Percentiles rank a stretch among this genome's conserved stretches.
Evolutionary conservation across 2,888 invertebrate species (phyloP).

Genomic region (Mythimna ferrago): DNA sequence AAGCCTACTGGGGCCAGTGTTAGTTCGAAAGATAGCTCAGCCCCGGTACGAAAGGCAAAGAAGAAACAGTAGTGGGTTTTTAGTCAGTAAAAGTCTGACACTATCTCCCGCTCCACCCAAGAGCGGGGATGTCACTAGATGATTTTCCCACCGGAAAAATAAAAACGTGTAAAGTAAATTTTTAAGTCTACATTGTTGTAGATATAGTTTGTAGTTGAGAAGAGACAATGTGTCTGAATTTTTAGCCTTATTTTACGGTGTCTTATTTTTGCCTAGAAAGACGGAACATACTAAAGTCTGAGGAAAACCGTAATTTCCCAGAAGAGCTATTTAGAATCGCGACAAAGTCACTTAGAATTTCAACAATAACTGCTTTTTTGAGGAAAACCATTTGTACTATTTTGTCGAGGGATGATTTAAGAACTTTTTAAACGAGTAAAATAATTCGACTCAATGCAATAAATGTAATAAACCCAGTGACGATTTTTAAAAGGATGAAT

Average conservation of each 20-base stretch:
- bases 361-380: slow-evolving; percentile 26
- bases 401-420: slow-evolving; percentile 17
- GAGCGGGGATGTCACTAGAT: too few relatives aligned
- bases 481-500: too few relatives aligned
- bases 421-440: slow-evolving; percentile 11
- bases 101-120: too few relatives aligned
- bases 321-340: slow-evolving; percentile 26
- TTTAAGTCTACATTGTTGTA: too few relatives aligned
- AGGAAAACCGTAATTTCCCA: slow-evolving; percentile 52
- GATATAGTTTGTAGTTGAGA: background rate
- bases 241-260: background rate
- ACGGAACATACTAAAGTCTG: background rate
- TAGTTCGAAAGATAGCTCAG: too few relatives aligned
- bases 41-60: too few relatives aligned
- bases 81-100: too few relatives aligned
- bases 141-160: too few relatives aligned
- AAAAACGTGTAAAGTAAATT: too few relatives aligned
- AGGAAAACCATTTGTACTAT: background rate
- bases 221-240: background rate
- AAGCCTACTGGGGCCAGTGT: too few relatives aligned
- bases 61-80: too few relatives aligned
- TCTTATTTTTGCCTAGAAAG: background rate
- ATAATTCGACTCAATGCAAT: slow-evolving; percentile 15
- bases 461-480: slow-evolving; percentile 4
- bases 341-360: slow-evolving; percentile 29